These are phyloP conservation scores for Phymorhynchus buccinoides DNA, from an alignment of 1,140 invertebrate species.

Conservation along the genomic window DNA sequence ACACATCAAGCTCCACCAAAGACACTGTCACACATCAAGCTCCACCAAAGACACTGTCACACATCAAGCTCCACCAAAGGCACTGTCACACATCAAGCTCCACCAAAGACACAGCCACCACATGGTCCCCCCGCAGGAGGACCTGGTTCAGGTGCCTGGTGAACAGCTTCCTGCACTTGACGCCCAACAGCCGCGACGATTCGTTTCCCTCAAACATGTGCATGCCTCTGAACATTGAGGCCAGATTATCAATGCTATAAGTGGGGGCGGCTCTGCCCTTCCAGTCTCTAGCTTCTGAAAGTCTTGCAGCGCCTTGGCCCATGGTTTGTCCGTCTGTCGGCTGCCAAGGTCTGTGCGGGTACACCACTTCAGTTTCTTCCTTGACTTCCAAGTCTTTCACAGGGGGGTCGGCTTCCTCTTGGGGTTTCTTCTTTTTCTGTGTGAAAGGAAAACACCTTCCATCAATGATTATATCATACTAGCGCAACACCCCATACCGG, in stretches of 20 bases:
- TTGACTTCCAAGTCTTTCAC: background rate
- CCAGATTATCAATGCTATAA: slow-evolving; percentile 30
- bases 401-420: background rate
- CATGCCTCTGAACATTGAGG: slow-evolving; percentile 43
- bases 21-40: too few species aligned
- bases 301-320: background rate
- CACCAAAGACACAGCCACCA: slow-evolving; percentile 74
- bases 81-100: background rate
- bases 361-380: background rate
- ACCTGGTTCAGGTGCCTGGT: slow-evolving; percentile 83
- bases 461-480: background rate
- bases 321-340: background rate
- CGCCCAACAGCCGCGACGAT: slow-evolving; percentile 37
- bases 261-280: background rate
- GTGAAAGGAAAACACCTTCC: background rate
- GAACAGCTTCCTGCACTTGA: slow-evolving; percentile 39
- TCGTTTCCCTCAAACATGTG: slow-evolving; percentile 29
- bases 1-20: too few species aligned
- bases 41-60: too few species aligned
- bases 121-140: slow-evolving; percentile 88
- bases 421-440: background rate
- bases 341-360: slow-evolving; percentile 12
- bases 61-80: background rate
- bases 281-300: background rate
- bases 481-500: too few species aligned